These are phyloP conservation scores for Phymastichus coffea DNA, from an alignment of 1,140 invertebrate genomes.

Conservation along the genomic window DNA sequence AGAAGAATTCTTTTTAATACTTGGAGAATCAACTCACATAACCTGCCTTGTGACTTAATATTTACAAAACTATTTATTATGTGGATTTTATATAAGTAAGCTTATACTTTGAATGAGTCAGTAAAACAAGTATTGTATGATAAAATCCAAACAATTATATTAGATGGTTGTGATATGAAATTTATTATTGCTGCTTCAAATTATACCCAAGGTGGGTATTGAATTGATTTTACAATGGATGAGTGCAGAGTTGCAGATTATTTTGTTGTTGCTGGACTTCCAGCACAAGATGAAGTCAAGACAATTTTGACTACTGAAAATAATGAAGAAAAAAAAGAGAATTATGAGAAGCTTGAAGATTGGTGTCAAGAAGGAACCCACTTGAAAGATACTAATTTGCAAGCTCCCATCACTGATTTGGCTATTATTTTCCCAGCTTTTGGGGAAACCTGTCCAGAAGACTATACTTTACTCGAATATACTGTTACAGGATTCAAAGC, in stretches of 20 bases:
- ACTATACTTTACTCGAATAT: slow-evolving; percentile 77
- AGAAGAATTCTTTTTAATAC: background rate
- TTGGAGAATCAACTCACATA: background rate
- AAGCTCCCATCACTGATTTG: slow-evolving; percentile 93
- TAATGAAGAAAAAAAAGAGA: slow-evolving; percentile 37
- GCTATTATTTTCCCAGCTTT: slow-evolving; percentile 88
- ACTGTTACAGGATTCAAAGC: slow-evolving; percentile 86
- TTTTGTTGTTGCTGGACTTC: slow-evolving; percentile 95
- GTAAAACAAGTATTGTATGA: slow-evolving; percentile 9
- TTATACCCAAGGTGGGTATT: slow-evolving; percentile 22
- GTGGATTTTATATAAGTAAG: slow-evolving; percentile 10
- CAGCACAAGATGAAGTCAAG: slow-evolving; percentile 61
- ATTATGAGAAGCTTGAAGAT: slow-evolving; percentile 67
- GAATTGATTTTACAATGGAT: slow-evolving; percentile 62
- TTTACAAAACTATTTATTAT: slow-evolving; percentile 7
- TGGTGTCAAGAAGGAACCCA: slow-evolving; percentile 77
- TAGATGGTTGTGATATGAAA: slow-evolving; percentile 26
- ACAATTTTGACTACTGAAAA: background rate
- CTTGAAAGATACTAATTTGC: slow-evolving; percentile 69
- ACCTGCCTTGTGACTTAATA: slow-evolving; percentile 3
- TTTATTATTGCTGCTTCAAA: slow-evolving; percentile 15
- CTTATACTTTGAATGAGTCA: background rate
- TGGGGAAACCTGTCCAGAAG: slow-evolving; percentile 81
- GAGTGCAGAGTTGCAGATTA: slow-evolving; percentile 87
- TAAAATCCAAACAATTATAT: slow-evolving; percentile 10